Evolutionary conservation across 2,888 invertebrate genomes (phyloP), one percentile per base, ranked within the genome.

Genomic region (Troglohyphantes excavatus): DNA sequence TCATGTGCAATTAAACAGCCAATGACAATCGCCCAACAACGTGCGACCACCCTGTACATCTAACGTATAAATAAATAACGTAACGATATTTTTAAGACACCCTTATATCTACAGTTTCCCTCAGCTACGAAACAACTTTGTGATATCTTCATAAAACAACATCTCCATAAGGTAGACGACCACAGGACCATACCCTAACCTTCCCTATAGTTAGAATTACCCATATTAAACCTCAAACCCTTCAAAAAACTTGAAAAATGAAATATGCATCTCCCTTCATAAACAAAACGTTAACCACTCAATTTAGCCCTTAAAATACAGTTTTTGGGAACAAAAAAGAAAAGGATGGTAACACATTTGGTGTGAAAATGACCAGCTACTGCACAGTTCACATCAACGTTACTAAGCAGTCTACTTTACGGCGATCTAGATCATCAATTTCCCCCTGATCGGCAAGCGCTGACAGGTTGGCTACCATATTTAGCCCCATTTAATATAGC

Each of bases 401-500:
- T 33, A 61, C 46, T 83, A 19, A 65, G 63, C 29, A 73, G 83
- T 39, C 29, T 83, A 83, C 72, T 83, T 83, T 73, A 2, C 7
- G 27, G 83, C n/a, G 23, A 6, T n/a, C 13, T 9, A 0, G 29
- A 43, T 68, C 82, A 88, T 88, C 88, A 68, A 88, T 88, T 76
- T 70, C 43, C 21, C 29, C 26, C 68, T 88, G 67, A 88, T 82
- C 65, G 76, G 82, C 23, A 68, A 67, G 81, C 67, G 88, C 43
- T 88, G 88, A 88, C 88, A 88, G 88, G 39, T 68, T 26, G 17
- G 68, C 61, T 63, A 76, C 75, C 61, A 33, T 76, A 82, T 76
- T 88, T 82, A 88, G 76, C 21, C 13, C 76, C 43, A 88, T 68
- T 88, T 82, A 76, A 76, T 88, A 27, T 13, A 27, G 39, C 73